These are phyloP conservation scores for Eriocheir sinensis DNA, from an alignment of 1,140 invertebrate species.

Conservation along the genomic window DNA sequence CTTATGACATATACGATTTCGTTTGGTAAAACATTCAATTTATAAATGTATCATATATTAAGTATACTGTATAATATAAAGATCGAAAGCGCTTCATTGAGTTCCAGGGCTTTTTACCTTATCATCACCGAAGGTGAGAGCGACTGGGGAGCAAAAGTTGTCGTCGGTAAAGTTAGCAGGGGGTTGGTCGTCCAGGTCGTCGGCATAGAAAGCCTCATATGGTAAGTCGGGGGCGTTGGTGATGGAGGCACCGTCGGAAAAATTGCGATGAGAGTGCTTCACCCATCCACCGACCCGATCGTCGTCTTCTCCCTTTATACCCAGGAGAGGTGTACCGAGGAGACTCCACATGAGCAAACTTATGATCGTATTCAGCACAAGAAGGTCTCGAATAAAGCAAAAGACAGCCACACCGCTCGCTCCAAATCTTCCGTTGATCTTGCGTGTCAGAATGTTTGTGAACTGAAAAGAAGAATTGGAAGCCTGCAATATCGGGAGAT, in stretches of 20 bases:
- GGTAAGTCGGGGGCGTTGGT: not conserved
- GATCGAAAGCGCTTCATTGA: not conserved
- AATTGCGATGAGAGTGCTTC: not conserved
- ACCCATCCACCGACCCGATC: conserved; percentile 1
- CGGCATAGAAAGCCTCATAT: not conserved
- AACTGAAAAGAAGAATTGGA: not conserved
- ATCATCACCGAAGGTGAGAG: not conserved
- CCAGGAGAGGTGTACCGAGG: not conserved
- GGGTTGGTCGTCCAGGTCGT: not conserved
- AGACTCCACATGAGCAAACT: not conserved
- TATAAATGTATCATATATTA: not conserved
- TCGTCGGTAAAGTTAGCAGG: not conserved
- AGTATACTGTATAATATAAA: not conserved
- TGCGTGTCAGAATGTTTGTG: not conserved
- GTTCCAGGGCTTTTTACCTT: conserved; percentile 31
- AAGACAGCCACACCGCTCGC: conserved; percentile 65
- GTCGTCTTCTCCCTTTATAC: not conserved
- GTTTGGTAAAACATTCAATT: too few relatives aligned
- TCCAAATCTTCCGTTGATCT: conserved; percentile 42
- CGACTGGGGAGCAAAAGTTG: not conserved
- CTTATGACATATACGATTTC: too few relatives aligned
- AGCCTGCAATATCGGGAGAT: not conserved
- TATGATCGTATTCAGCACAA: conserved; percentile 46
- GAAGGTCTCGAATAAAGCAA: conserved; percentile 52
- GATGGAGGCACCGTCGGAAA: not conserved